These are phyloP conservation scores for Nymphalis polychloros DNA, from an alignment of 2,888 invertebrate species.

Conservation along the genomic window DNA sequence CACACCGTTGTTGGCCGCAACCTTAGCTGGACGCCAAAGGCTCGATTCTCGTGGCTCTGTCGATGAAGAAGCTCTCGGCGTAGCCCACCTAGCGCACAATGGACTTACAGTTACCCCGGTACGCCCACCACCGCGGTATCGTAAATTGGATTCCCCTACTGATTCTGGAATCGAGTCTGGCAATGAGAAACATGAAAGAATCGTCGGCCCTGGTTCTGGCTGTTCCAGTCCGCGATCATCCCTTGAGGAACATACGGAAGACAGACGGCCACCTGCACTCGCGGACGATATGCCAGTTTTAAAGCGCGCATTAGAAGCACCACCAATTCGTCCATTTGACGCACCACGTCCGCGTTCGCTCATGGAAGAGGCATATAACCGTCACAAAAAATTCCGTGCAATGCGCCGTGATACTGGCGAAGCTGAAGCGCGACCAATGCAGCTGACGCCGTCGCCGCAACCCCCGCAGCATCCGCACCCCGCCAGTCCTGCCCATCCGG, in stretches of 20 bases:
- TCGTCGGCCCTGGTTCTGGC: slow-evolving; percentile 85
- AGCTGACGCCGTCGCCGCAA: slow-evolving; percentile 78
- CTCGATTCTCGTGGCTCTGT: slow-evolving; percentile 88
- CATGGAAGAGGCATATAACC: slow-evolving; percentile 97
- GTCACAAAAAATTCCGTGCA: slow-evolving; percentile 96
- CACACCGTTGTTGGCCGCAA: slow-evolving; percentile 86
- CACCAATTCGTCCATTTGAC: slow-evolving; percentile 88
- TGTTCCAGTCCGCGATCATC: slow-evolving; percentile 94
- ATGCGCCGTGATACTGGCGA: slow-evolving; percentile 91
- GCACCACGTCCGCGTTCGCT: slow-evolving; percentile 85
- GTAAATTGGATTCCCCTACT: slow-evolving; percentile 94
- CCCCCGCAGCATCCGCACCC: slow-evolving; percentile 78
- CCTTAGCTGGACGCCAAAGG: slow-evolving; percentile 88
- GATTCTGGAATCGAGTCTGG: slow-evolving; percentile 97
- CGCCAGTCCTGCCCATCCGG: slow-evolving; percentile 63
- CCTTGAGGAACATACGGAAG: slow-evolving; percentile 89
- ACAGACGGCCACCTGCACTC: slow-evolving; percentile 80
- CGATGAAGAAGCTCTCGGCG: slow-evolving; percentile 89
- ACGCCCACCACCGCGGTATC: slow-evolving; percentile 84
- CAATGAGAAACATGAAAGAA: slow-evolving; percentile 91
- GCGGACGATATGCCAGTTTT: slow-evolving; percentile 96
- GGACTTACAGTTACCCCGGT: slow-evolving; percentile 89
- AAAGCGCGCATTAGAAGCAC: slow-evolving; percentile 95
- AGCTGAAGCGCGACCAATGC: slow-evolving; percentile 81
- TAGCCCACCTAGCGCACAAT: slow-evolving; percentile 86